Conservation (phyloP, 2,797 vertebrate species). For the Eutrigla gurnardus region DNA sequence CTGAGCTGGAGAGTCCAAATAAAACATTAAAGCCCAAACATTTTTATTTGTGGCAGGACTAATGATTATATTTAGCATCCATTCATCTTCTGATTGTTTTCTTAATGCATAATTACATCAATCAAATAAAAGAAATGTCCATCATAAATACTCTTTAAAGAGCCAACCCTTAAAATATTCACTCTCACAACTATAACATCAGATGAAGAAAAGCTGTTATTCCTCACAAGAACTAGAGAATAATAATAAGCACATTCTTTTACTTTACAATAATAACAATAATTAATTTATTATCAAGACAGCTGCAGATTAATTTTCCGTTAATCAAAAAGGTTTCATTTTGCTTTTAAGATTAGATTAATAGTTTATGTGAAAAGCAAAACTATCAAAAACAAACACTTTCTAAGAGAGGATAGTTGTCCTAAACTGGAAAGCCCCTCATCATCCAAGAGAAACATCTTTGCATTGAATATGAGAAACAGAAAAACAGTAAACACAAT, state of each 20-base stretch:
- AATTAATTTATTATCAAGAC: not conserved
- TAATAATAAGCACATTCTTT: not conserved
- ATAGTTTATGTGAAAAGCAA: no score
- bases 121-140: not conserved
- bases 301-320: not conserved
- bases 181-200: not conserved
- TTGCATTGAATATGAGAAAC: no score
- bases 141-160: not conserved
- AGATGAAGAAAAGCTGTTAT: not conserved
- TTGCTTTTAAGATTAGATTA: no score
- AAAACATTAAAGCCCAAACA: no score
- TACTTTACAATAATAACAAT: not conserved
- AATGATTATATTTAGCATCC: not conserved
- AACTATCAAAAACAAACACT: no score
- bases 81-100: not conserved
- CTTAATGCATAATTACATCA: not conserved
- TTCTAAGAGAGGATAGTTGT: no score
- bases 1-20: not conserved
- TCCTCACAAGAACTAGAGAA: not conserved
- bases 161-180: not conserved
- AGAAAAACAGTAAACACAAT: no score
- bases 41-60: not conserved
- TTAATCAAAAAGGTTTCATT: no score
- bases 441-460: no score
- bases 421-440: no score